Evolutionary conservation across 2,888 invertebrate genomes (phyloP).

Genomic region (Automeris io): DNA sequence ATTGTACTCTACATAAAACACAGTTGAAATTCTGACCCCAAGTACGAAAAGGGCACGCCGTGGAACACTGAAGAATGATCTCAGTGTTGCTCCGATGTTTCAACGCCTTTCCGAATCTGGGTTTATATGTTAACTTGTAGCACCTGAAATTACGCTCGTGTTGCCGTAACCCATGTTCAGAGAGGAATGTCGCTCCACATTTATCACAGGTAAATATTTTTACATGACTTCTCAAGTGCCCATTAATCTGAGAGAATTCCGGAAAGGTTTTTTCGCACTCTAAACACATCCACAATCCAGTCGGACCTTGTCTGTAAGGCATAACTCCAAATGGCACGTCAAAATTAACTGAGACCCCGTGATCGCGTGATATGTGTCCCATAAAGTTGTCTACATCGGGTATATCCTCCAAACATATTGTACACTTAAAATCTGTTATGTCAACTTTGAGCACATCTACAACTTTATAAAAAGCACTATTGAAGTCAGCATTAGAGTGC

Average conservation of each 20-base stretch:
- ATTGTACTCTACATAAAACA: slow-evolving; percentile 61
- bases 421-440: slow-evolving; percentile 60
- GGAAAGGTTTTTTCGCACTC: slow-evolving; percentile 60
- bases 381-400: slow-evolving; percentile 52
- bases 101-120: slow-evolving; percentile 58
- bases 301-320: slow-evolving; percentile 54
- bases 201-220: slow-evolving; percentile 66
- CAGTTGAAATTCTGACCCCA: slow-evolving; percentile 71
- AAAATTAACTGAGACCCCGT: slow-evolving; percentile 53
- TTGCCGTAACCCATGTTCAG: slow-evolving; percentile 57
- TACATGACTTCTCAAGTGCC: slow-evolving; percentile 57
- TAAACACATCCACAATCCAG: slow-evolving; percentile 58
- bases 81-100: slow-evolving; percentile 64
- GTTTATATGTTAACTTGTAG: slow-evolving; percentile 60
- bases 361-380: slow-evolving; percentile 53
- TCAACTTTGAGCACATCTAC: slow-evolving; percentile 63
- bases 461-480: slow-evolving; percentile 67
- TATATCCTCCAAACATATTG: slow-evolving; percentile 44
- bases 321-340: slow-evolving; percentile 61
- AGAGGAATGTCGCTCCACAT: slow-evolving; percentile 60
- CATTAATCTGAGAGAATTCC: slow-evolving; percentile 64
- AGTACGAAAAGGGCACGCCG: slow-evolving; percentile 62
- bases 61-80: slow-evolving; percentile 64
- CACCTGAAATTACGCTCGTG: slow-evolving; percentile 65
- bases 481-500: slow-evolving; percentile 55